Conservation (phyloP, 2,888 invertebrate genomes). For the Trichogramma dendrolimi region DNA sequence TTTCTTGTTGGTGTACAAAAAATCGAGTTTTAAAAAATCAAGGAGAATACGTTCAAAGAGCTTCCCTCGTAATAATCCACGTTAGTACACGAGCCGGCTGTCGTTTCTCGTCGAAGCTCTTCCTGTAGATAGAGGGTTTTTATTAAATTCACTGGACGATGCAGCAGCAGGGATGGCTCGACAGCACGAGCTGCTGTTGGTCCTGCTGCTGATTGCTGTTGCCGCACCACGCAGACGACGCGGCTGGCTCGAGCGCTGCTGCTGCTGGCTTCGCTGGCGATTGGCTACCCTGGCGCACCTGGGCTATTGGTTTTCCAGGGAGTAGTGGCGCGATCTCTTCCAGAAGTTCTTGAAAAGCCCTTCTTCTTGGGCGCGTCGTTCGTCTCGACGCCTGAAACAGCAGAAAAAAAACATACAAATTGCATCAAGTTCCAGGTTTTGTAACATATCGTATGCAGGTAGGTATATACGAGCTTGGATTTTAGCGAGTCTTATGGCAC, state of each 20-base stretch:
- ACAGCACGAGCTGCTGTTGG: conserved; percentile 29
- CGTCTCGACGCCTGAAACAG: conserved; percentile 62
- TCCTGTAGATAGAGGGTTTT: background rate
- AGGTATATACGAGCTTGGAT: background rate
- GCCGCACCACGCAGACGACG: conserved; percentile 34
- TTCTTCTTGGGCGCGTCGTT: conserved; percentile 73
- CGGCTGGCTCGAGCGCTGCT: conserved; percentile 36
- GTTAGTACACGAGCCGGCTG: no score
- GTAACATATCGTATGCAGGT: conserved; percentile 1
- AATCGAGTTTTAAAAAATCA: no score
- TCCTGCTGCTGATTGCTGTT: conserved; percentile 10
- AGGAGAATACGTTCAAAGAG: no score
- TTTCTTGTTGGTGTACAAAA: no score
- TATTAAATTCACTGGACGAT: conserved; percentile 43
- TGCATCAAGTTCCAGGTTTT: conserved; percentile 1
- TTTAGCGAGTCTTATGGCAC: no score
- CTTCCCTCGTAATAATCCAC: no score
- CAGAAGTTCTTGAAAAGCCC: conserved; percentile 85
- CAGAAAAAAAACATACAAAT: conserved; percentile 2
- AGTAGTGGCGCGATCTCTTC: conserved; percentile 84
- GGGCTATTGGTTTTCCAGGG: conserved; percentile 77
- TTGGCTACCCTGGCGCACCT: conserved; percentile 48
- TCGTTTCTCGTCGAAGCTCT: no score
- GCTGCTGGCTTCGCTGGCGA: conserved; percentile 40
- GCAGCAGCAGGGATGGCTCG: conserved; percentile 49